Conservation (phyloP, 2,888 invertebrate genomes). For the Sinelater perroti region DNA sequence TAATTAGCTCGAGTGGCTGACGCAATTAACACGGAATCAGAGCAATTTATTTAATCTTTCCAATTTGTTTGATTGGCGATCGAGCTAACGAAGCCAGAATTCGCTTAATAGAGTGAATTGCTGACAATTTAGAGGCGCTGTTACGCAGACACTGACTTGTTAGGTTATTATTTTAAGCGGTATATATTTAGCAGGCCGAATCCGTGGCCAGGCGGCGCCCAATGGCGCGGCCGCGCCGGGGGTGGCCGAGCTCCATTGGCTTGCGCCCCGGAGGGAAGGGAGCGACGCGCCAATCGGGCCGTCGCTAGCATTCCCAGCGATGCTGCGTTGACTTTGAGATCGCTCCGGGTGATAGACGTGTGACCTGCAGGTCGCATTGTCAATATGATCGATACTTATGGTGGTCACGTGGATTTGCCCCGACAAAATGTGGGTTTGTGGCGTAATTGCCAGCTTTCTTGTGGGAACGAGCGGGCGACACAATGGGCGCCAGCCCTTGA, state of each 20-base stretch:
- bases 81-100: slow-evolving; percentile 43
- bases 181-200: slow-evolving; percentile 63
- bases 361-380: slow-evolving; percentile 33
- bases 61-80: slow-evolving; percentile 53
- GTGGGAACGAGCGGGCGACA: slow-evolving; percentile 52
- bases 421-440: slow-evolving; percentile 47
- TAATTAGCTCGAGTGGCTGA: slow-evolving; percentile 45
- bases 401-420: slow-evolving; percentile 41
- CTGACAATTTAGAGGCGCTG: slow-evolving; percentile 52
- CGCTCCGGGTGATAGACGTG: slow-evolving; percentile 28
- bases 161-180: slow-evolving; percentile 62
- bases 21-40: slow-evolving; percentile 53
- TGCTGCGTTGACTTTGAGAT: slow-evolving; percentile 30
- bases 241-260: slow-evolving; percentile 33
- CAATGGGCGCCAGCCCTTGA: no score
- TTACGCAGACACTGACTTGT: slow-evolving; percentile 57
- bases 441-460: slow-evolving; percentile 51
- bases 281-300: slow-evolving; percentile 30
- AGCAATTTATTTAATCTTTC: slow-evolving; percentile 56
- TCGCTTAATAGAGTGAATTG: slow-evolving; percentile 48
- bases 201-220: slow-evolving; percentile 43
- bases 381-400: slow-evolving; percentile 37
- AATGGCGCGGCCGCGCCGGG: slow-evolving; percentile 24
- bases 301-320: slow-evolving; percentile 21
- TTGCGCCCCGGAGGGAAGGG: slow-evolving; percentile 25